Conservation (phyloP, 1,140 invertebrate genomes). For the Anthonomus grandis region DNA sequence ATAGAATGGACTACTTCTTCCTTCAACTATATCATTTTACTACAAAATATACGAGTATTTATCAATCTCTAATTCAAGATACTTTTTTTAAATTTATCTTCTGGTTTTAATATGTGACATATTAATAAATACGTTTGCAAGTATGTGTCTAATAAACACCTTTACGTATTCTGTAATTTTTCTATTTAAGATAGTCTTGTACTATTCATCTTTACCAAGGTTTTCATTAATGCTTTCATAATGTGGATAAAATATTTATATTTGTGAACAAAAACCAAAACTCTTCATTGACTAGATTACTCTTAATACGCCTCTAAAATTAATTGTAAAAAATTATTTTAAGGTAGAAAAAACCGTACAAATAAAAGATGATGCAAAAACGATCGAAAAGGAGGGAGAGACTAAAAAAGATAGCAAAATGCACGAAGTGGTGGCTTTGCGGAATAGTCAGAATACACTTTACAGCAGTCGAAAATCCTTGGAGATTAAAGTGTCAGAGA, state of each 20-base stretch:
- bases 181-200: too few relatives aligned
- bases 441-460: constrained; percentile 42
- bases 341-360: constrained; percentile 21
- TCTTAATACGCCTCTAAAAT: background rate
- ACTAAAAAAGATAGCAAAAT: constrained; percentile 9
- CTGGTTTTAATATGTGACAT: too few relatives aligned
- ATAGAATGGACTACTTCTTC: too few relatives aligned
- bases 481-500: constrained; percentile 26
- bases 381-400: constrained; percentile 12
- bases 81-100: too few relatives aligned
- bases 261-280: background rate
- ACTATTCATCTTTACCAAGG: too few relatives aligned
- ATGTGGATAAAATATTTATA: background rate
- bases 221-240: too few relatives aligned
- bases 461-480: constrained; percentile 32
- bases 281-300: background rate
- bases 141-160: too few relatives aligned
- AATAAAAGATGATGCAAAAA: constrained; percentile 21
- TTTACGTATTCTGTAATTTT: too few relatives aligned
- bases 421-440: constrained; percentile 32
- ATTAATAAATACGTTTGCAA: too few relatives aligned
- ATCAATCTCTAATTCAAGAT: too few relatives aligned
- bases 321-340: background rate
- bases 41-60: too few relatives aligned
- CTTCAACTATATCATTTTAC: too few relatives aligned